Base-by-base conservation (phyloP, 2,888 invertebrate species). In the Pyrrhopygopsis socrates region DNA sequence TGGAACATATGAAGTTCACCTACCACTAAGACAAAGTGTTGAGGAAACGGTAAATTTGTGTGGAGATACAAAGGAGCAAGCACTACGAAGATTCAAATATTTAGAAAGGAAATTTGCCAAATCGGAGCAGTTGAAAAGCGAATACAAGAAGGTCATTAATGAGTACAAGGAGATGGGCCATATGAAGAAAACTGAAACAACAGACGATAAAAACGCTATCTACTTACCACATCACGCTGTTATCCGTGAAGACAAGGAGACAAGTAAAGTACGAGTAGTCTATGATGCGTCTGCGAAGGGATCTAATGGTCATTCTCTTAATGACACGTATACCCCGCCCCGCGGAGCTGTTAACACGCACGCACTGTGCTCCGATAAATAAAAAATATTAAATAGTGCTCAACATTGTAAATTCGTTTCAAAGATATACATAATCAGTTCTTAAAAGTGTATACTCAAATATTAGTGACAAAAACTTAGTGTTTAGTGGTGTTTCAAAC, bases 161-260 rank as follows among this genome's bases (percentile, higher is more conserved):
- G 88, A 88, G 45, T 88, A 88, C 34, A 83, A 76, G 58, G 34
- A 78, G 50, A 70, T 92, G 76, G 89, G 91, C 88, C 92, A 93
- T 78, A 81, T 87, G 86, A 77, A 67, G 76, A 76, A 67, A 50
- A 8, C 29, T 22, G 74, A 76, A 54, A 30, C 41, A 27, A 34
- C 30, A 27, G 70, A 79, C 5, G 73, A 77, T 29, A 41, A 78
- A 15, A 68, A 54, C 24, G n/a, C 83, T 4, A 76, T 88, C 2
- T 90, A 91, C 50, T 58, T 93, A 68, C 90, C 93, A 22, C 94
- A 94, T 71, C 91, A 91, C 60, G 83, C 91, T 2, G 92, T 94
- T 0, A 74, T 93, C 13, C 90, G 88, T 18, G 86, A 88, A 20
- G 91, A 91, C 78, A 90, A 87, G 74, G 84, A 82, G 6, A 87